Percentiles rank a stretch among this genome's conserved stretches.
Conservation (phyloP, 2,797 vertebrate species). For the Chloroceryle inda region DNA sequence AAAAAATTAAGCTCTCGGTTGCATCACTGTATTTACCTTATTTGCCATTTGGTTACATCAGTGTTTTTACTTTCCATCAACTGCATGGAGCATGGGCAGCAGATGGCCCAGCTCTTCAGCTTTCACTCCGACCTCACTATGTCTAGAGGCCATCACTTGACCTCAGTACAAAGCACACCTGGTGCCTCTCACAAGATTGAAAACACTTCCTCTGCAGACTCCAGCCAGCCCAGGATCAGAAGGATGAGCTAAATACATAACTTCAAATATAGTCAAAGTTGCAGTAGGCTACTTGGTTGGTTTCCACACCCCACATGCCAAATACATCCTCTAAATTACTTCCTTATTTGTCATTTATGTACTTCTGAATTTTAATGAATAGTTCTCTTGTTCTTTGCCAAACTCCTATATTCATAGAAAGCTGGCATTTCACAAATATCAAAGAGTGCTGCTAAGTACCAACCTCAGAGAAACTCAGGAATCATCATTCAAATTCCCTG, state of each 20-base stretch:
- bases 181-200: not conserved
- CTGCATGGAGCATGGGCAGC: not conserved
- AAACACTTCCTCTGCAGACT: not conserved
- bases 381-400: slow-evolving; percentile 74
- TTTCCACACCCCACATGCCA: slow-evolving; percentile 71
- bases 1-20: not conserved
- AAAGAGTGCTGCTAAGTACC: slow-evolving; percentile 73
- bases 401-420: slow-evolving; percentile 79
- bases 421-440: slow-evolving; percentile 80
- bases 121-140: not conserved
- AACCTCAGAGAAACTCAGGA: slow-evolving; percentile 72
- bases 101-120: not conserved
- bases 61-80: not conserved
- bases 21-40: not conserved
- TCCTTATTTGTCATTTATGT: slow-evolving; percentile 79
- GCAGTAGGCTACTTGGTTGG: slow-evolving; percentile 72
- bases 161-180: not conserved
- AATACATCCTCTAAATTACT: slow-evolving; percentile 77
- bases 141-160: not conserved
- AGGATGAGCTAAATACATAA: slow-evolving; percentile 51
- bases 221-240: slow-evolving; percentile 42
- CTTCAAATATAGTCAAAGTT: slow-evolving; percentile 73
- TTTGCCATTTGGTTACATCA: not conserved
- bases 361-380: slow-evolving; percentile 79
- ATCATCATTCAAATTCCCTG: slow-evolving; percentile 63